Evolutionary conservation across 1,140 invertebrate genomes (phyloP), one percentile per base, ranked within the genome.

Genomic region (Cyrtorhinus lividipennis): DNA sequence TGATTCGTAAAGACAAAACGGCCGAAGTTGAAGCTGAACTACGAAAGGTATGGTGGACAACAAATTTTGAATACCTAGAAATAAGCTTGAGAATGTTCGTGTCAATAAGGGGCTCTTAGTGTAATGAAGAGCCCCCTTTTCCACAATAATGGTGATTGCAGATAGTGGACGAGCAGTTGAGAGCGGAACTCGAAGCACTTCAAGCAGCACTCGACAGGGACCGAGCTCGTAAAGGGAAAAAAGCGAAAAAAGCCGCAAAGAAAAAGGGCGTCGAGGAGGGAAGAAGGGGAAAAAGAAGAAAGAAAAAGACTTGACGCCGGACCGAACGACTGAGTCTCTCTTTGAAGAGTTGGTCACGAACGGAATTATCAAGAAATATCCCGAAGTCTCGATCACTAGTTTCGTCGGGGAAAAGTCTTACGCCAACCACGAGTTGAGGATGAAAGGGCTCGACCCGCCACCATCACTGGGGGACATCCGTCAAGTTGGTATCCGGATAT

Each of bases 271-370:
- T 23, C 80, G 85, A 5, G 84, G 87, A 61, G 87, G 87, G 22
- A 93, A 88, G 71, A 91, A 88, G 65, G 84, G 81, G 67, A 94
- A 92, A 73, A 93, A 90, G 71, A 93, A 92, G 71, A 95, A 92
- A 73, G 92, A 95, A 70, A 97, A 97, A 74, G 93, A 97, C 77
- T 76, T 97, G 44, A 97, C 94, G 18, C 90, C 92, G 0, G 92
- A 97, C 70, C 79, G 90, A 69, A 90, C 88, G 0, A 85, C 85
- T 1, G 89, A 94, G 72, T 93, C 89, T 0, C 74, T 95, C 1
- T 93, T 92, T 72, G 92, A 96, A 73, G 94, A 98, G 74, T 73
- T 98, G 18, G 81, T 96, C 0, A 80, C 81, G 0, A 87, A 95
- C 73, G 91, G 90, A 2, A 92, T 98, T 3, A 92, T 97, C 63